Evolutionary conservation across 2,888 invertebrate species (phyloP), one percentile per base, ranked within the genome.

Genomic region (Notodonta ziczac): DNA sequence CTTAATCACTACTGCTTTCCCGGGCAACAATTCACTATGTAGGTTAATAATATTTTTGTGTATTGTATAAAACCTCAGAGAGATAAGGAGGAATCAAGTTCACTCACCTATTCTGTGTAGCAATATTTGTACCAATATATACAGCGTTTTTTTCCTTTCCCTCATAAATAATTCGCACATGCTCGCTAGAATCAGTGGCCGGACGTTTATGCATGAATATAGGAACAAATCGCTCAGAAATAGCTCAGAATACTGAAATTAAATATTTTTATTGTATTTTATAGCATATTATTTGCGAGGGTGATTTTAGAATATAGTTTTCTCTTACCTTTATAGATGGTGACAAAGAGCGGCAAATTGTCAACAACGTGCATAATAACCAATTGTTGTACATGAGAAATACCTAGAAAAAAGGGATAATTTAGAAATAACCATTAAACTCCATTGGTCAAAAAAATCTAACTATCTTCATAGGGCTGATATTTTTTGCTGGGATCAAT

Each of bases 271-370:
- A 7, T 35, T 35, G 1, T 35, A 3, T 3, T 7, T 6, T 35
- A 35, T 5, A 35, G 35, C 35, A 35, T 35, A 2, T 3, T 35
- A 35, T 7, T 35, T 35, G 35, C 35, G 2, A 0, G 5, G 35
- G 35, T 35, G 35, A 35, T 35, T 24, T 1, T 35, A 35, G 35
- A 5, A 2, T 0, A 35, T 35, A 24, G 32, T n/a, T 40, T 32
- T 9, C 10, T 46, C 9, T 63, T 78, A 89, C 89, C 77, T 82
- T 82, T 35, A 87, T 59, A 14, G 84, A 80, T 14, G 89, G 88
- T 3, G 88, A 88, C 60, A 89, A 65, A 0, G 76, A 77, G 72
- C 87, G 78, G 63, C 89, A 89, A 67, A 89, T 84, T 14, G 69
- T 61, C 42, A 88, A 62, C 56, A 89, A 63, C 0, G 88, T 88